Evolutionary conservation across 2,113 vertebrate species (phyloP), one percentile per base, ranked within the genome.

Genomic region (Rhabdomys dilectus): DNA sequence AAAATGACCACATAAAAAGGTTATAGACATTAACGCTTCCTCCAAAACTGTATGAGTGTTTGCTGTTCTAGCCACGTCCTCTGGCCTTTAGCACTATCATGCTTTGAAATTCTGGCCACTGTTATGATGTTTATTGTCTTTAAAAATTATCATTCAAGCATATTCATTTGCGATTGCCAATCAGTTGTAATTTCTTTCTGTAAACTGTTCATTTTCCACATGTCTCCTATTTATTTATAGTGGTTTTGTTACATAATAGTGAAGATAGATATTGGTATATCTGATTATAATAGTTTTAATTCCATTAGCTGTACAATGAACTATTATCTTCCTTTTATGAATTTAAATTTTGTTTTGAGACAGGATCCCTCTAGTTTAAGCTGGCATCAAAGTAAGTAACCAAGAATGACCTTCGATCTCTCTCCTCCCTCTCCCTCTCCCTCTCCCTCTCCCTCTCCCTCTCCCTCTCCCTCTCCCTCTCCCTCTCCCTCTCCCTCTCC

Each of bases 261-360:
- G 26, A 91, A 72, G 91, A 53, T 58, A 91, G 39, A 45, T 85
- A 89, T 60, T 29, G 76, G 11, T n/a, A 22, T 92, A 7, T 7
- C 51, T 89, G 86, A 86, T 89, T 94, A 31, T 73, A 88, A 53
- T 70, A 53, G n/a, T 78, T 95, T 88, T 90, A 92, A 84, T 58
- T 94, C n/a, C 62, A 17, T 51, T 86, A 21, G 60, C 64, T 56
- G 89, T 76, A 94, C 93, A 75, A 86, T 73, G 16, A 39, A 31
- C 29, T 89, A 42, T 96, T 96, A 96, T 89, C 60, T 39, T 75
- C 48, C 2, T 68, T 94, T 84, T 73, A 73, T 12, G 22, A n/a
- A 15, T 87, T 94, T 80, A 36, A 29, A 45, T 81, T 68, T 73
- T 62, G 36, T 75, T 68, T 87, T 73, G 36, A 58, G 68, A 21